A percentile compares a stretch with the other conserved stretches of the same genome.
Conservation (phyloP, 37 sponge, comb jelly and placozoan species). For the Ephydatia muelleri region DNA sequence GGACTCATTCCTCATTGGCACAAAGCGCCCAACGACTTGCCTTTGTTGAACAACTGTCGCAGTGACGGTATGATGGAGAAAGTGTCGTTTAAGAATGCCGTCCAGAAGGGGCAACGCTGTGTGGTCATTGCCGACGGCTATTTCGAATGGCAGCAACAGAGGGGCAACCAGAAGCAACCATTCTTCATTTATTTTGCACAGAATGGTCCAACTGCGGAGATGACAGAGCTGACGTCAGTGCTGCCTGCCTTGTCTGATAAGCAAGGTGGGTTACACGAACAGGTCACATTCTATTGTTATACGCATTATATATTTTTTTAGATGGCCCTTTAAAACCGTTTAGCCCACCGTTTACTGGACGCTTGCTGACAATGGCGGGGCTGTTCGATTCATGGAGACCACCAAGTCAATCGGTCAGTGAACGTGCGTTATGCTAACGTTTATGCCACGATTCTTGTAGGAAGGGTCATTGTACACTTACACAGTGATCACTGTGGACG, state of each 20-base stretch:
- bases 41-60: conserved; percentile 85
- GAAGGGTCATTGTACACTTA: conserved; percentile 73
- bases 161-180: conserved; percentile 59
- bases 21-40: conserved; percentile 40
- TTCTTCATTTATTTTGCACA: conserved; percentile 71
- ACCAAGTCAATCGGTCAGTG: conserved; percentile 9
- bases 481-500: conserved; percentile 87
- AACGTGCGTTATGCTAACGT: not conserved
- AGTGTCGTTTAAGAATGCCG: conserved; percentile 76
- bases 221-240: conserved; percentile 4
- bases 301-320: too few species aligned
- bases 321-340: not conserved
- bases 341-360: conserved; percentile 14
- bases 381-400: conserved; percentile 80
- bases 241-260: not conserved
- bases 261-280: not conserved
- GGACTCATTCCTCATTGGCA: conserved; percentile 92
- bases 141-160: conserved; percentile 72
- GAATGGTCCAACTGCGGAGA: conserved; percentile 27
- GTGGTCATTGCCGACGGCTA: conserved; percentile 87
- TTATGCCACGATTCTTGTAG: conserved; percentile 1
- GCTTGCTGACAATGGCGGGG: conserved; percentile 91
- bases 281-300: not conserved
- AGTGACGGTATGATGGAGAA: conserved; percentile 83
- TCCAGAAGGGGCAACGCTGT: conserved; percentile 77